phyloP scores from a whole-genome alignment of 2,797 vertebrate genomes.

The Cephalopachus bancanus region DNA sequence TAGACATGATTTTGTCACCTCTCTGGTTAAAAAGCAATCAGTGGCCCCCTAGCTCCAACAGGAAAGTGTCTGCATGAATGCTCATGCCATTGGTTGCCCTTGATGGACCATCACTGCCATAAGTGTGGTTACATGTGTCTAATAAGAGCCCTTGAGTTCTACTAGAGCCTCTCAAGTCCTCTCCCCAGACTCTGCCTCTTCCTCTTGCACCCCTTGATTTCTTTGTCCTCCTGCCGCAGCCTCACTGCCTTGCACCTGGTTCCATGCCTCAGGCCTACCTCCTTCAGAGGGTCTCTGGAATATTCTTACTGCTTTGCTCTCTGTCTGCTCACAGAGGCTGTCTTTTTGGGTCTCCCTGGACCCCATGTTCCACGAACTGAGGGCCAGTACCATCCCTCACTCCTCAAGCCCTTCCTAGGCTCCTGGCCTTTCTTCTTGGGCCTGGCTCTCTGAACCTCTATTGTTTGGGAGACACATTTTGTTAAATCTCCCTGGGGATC shows the following conservation, averaged over 20 bases:
- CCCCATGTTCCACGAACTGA: neutral
- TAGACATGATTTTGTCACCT: neutral
- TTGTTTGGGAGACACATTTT: too few relatives aligned
- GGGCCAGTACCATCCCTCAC: accelerated
- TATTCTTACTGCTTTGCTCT: neutral
- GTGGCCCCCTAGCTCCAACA: accelerated
- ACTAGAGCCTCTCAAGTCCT: too few relatives aligned
- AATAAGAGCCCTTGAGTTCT: accelerated
- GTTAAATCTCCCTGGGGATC: accelerated
- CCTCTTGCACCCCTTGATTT: too few relatives aligned
- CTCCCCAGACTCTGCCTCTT: neutral
- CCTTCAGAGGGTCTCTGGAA: neutral
- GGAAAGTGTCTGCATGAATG: accelerated
- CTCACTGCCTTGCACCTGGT: neutral
- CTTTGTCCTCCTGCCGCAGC: neutral
- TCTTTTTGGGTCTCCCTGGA: neutral
- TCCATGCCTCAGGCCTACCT: neutral
- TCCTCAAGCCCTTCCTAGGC: accelerated
- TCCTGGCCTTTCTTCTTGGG: neutral
- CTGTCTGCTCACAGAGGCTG: neutral
- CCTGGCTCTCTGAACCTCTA: neutral
- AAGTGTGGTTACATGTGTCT: accelerated
- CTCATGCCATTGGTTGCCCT: accelerated
- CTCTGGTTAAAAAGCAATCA: neutral
- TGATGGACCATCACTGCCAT: accelerated